Evolutionary conservation across 2,113 vertebrate genomes (phyloP).

Genomic region (Donacobius atricapilla): DNA sequence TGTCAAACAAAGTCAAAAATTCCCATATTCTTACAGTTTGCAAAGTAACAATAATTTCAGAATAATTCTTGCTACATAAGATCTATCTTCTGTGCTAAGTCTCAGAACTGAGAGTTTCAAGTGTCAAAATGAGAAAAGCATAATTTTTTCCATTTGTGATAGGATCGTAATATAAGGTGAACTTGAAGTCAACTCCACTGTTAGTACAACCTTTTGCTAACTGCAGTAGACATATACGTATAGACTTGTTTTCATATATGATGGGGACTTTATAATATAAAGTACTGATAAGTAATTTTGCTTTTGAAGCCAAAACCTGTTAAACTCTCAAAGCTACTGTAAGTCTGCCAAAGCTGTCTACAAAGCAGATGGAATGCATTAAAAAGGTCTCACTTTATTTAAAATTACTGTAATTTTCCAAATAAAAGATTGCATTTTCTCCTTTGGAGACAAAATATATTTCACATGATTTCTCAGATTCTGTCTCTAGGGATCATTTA

Average conservation of each 20-base stretch:
- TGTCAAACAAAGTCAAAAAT: not conserved
- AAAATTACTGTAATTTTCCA: conserved; percentile 69
- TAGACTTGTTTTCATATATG: not conserved
- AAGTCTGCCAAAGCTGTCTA: conserved; percentile 58
- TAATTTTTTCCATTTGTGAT: conserved; percentile 12
- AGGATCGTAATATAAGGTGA: not conserved
- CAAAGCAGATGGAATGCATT: conserved; percentile 66
- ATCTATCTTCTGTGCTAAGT: not conserved
- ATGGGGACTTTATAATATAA: not conserved
- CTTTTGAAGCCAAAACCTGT: conserved; percentile 17
- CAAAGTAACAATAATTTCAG: conserved; percentile 21
- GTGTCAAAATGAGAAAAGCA: conserved; percentile 12
- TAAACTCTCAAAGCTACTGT: conserved; percentile 38
- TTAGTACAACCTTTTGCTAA: not conserved
- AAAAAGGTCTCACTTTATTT: conserved; percentile 66
- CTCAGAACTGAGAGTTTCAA: not conserved
- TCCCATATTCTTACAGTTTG: not conserved
- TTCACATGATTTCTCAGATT: conserved; percentile 51
- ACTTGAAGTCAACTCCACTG: not conserved
- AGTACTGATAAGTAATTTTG: conserved; percentile 32
- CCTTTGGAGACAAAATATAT: conserved; percentile 33
- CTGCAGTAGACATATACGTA: not conserved
- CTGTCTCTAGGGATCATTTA: conserved; percentile 30
- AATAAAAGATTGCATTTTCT: conserved; percentile 61
- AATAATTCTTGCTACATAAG: not conserved